Evolutionary conservation across 2,797 vertebrate species (phyloP).

Genomic region (Karalla daura): DNA sequence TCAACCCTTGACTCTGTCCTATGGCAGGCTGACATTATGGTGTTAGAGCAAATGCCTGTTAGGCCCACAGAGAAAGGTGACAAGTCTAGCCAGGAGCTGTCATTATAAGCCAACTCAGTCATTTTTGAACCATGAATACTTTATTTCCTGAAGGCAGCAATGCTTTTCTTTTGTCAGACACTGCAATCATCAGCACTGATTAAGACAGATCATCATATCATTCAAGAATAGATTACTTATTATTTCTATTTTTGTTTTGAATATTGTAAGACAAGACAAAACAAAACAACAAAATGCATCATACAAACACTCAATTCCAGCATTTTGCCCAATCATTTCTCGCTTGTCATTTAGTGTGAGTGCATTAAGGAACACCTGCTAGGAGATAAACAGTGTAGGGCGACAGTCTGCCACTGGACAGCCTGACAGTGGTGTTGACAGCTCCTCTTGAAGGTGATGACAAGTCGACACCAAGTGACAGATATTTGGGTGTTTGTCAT

Average conservation of each 20-base stretch:
- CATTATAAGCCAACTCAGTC: conserved; percentile 52
- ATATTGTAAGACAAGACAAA: not conserved
- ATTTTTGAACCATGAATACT: conserved; percentile 34
- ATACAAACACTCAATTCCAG: conserved; percentile 49
- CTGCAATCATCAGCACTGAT: conserved; percentile 44
- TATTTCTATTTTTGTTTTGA: conserved; percentile 32
- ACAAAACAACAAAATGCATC: conserved; percentile 1
- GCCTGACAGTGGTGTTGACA: conserved; percentile 70
- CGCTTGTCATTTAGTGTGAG: conserved; percentile 67
- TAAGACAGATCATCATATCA: conserved; percentile 49
- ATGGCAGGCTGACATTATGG: conserved; percentile 63
- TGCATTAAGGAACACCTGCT: conserved; percentile 63
- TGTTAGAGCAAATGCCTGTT: conserved; percentile 59
- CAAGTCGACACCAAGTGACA: conserved; percentile 71
- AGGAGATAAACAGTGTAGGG: conserved; percentile 55
- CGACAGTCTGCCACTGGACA: conserved; percentile 66
- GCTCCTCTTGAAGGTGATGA: conserved; percentile 67
- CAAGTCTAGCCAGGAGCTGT: conserved; percentile 49
- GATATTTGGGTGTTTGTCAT: conserved; percentile 71
- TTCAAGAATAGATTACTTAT: conserved; percentile 29
- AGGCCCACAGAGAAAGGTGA: conserved; percentile 62
- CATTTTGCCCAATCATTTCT: conserved; percentile 63
- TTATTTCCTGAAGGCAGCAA: conserved; percentile 40
- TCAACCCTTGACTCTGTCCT: conserved; percentile 43
- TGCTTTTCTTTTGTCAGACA: conserved; percentile 18